These are phyloP conservation scores for Tragelaphus eurycerus DNA, from an alignment of 2,797 vertebrate genomes.

Conservation along the genomic window DNA sequence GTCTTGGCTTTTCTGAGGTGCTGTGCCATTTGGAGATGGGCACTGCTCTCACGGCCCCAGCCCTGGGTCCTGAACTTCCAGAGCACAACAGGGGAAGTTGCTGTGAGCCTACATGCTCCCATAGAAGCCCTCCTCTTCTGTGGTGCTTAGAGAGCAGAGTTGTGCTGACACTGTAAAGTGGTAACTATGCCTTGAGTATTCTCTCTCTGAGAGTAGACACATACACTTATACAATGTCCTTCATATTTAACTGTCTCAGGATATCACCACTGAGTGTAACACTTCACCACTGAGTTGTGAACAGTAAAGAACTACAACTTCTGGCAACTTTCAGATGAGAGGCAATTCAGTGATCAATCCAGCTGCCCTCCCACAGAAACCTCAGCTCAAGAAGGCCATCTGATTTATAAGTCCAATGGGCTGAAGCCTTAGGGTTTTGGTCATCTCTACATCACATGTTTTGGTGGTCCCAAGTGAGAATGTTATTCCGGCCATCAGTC, in stretches of 20 bases:
- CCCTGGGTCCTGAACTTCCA: too few species aligned
- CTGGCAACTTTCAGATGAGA: background rate
- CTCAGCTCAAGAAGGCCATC: background rate
- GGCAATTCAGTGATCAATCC: background rate
- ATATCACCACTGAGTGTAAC: background rate
- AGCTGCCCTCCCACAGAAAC: background rate
- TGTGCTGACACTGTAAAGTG: background rate
- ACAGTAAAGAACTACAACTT: background rate
- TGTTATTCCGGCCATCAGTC: rapidly evolving
- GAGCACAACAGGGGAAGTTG: background rate
- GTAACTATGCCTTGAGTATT: background rate
- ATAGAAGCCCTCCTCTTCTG: background rate
- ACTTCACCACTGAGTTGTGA: background rate
- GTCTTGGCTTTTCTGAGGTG: too few species aligned
- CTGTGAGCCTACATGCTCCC: rapidly evolving
- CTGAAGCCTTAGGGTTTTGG: background rate
- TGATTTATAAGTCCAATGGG: background rate
- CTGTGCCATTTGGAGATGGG: background rate
- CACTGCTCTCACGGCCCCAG: rapidly evolving
- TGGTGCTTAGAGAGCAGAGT: background rate
- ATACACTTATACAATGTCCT: background rate
- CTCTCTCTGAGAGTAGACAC: background rate
- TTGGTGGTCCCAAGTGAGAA: background rate
- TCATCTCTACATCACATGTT: too few species aligned
- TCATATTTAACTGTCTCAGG: background rate